These are phyloP conservation scores for Resseliella maxima DNA, from an alignment of 2,888 invertebrate genomes.

Conservation along the genomic window DNA sequence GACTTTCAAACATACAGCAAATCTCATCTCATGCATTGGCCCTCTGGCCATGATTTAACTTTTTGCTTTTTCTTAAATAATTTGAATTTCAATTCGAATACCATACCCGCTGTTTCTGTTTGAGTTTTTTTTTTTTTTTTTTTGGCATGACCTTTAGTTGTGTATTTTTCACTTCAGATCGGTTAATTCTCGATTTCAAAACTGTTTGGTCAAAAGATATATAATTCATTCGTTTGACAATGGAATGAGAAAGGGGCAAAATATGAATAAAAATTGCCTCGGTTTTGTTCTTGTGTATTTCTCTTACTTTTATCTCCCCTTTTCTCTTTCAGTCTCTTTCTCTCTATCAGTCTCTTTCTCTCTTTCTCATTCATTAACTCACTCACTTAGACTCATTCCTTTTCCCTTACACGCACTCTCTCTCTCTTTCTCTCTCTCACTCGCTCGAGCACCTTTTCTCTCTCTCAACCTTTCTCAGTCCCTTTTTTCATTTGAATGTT, in stretches of 20 bases:
- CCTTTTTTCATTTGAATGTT: too few relatives aligned
- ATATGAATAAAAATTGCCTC: conserved; percentile 16
- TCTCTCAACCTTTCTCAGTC: neutral
- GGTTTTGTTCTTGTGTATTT: neutral
- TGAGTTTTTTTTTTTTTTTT: too few relatives aligned
- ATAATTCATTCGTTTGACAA: conserved; percentile 37
- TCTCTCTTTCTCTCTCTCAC: neutral
- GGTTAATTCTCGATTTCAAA: neutral
- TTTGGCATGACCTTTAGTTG: conserved; percentile 21
- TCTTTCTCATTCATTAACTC: too few relatives aligned
- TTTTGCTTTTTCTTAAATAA: conserved; percentile 4
- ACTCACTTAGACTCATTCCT: neutral
- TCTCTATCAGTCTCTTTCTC: too few relatives aligned
- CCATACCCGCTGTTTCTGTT: neutral
- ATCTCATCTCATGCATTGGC: neutral
- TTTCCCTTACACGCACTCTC: too few relatives aligned
- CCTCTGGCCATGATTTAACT: conserved; percentile 22
- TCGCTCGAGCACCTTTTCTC: too few relatives aligned
- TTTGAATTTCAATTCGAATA: neutral
- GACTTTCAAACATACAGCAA: neutral
- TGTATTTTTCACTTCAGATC: conserved; percentile 8
- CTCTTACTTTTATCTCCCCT: neutral
- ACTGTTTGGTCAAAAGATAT: neutral
- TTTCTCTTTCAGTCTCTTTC: neutral
- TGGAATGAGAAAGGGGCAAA: conserved; percentile 4